Conservation (phyloP, 2,113 vertebrate genomes). For the Ailurus styani region DNA sequence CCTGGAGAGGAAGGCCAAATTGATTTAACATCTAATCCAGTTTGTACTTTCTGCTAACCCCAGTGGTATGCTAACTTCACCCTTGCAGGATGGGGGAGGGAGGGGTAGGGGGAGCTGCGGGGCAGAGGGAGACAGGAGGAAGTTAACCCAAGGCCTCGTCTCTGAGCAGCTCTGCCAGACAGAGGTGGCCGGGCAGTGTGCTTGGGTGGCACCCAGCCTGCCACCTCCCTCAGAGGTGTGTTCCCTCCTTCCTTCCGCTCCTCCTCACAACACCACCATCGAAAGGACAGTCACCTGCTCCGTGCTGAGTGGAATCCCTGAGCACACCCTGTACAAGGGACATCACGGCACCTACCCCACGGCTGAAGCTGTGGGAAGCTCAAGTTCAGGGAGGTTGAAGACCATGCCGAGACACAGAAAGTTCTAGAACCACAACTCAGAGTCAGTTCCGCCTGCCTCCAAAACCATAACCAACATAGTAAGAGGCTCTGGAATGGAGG, state of each 20-base stretch:
- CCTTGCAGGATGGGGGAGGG: slow-evolving; percentile 23
- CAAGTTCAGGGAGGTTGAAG: neutral
- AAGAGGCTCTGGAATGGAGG: neutral
- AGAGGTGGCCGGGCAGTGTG: fast-evolving
- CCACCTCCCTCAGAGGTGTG: neutral
- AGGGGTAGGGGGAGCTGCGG: neutral
- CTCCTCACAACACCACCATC: neutral
- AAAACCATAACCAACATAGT: neutral
- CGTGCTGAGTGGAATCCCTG: neutral
- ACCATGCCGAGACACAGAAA: fast-evolving
- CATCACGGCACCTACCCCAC: fast-evolving
- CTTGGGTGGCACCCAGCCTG: fast-evolving
- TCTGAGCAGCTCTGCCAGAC: neutral
- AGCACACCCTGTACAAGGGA: neutral
- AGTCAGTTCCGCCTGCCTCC: neutral
- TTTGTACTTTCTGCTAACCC: slow-evolving; percentile 79
- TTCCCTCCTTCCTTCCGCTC: neutral
- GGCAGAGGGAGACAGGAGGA: neutral
- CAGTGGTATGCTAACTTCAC: slow-evolving; percentile 70
- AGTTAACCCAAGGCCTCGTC: neutral
- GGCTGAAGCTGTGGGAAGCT: neutral
- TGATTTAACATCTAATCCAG: slow-evolving; percentile 83
- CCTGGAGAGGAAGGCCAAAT: slow-evolving; percentile 79
- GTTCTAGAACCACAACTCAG: neutral
- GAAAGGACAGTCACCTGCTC: neutral